Evolutionary conservation across 2,888 invertebrate genomes (phyloP), one percentile per base, ranked within the genome.

Genomic region (Girardia tigrina): DNA sequence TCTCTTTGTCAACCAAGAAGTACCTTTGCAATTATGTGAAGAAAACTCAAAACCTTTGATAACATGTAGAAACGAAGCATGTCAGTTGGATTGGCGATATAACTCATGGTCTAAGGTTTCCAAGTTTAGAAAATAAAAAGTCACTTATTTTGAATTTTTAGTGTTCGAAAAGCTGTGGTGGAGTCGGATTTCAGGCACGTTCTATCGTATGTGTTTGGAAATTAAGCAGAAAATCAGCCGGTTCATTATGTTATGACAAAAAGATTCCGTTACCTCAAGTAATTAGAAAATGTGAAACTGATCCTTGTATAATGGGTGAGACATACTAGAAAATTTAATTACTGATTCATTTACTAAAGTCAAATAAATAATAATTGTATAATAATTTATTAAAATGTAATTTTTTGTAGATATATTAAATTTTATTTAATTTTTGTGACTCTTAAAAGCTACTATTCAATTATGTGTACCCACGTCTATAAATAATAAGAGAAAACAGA

Each of bases 201-300:
- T 28, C 26, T 23, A 26, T 72, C 28, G n/a, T 26, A 12, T 72
- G 72, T 72, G 72, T 72, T 14, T 72, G 72, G 72, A 16, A 72
- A 14, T 28, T 28, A 28, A 26, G n/a, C 8, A 26, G 28, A 26
- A 72, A 14, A 28, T 28, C 72, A 72, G 72, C 72, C 28, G 72
- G 72, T n/a, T 72, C 72, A 12, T n/a, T 72, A 8, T 72, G 72
- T 72, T 72, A 72, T 28, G 72, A 72, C 2, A 72, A 26, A 8
- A 28, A 28, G 6, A 23, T 72, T 26, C 27, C 72, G 2, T 8
- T 72, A 12, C 72, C 72, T 23, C n/a, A 72, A 26, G 72, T 72
- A 4, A 72, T 72, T 8, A 16, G 27, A 8, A 28, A 26, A 72
- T 72, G 72, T 72, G 72, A 72, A 28, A 28, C 72, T 72, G n/a